These are phyloP conservation scores for Wasmannia auropunctata DNA, from an alignment of 1,140 invertebrate species.

Conservation along the genomic window DNA sequence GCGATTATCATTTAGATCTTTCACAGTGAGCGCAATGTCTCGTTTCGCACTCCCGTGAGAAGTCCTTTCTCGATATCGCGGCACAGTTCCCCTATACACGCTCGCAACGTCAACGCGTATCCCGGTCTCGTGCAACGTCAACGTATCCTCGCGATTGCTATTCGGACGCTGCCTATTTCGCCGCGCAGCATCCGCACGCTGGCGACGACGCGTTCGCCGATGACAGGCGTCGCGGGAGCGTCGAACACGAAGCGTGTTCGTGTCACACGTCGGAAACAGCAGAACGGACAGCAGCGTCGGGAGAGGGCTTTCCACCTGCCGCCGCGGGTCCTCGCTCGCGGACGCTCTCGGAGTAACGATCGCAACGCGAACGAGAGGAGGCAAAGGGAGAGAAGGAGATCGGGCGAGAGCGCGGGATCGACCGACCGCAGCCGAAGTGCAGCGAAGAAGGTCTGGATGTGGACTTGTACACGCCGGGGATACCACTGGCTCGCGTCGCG, in stretches of 20 bases:
- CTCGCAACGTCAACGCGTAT: neutral
- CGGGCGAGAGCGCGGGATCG: slow-evolving; percentile 49
- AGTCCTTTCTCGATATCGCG: neutral
- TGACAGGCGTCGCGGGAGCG: neutral
- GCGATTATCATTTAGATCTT: neutral
- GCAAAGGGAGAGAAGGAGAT: slow-evolving; percentile 20
- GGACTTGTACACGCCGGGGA: neutral
- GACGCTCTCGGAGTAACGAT: slow-evolving; percentile 55
- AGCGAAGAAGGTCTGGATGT: slow-evolving; percentile 42
- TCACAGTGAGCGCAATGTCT: neutral
- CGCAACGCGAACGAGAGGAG: slow-evolving; percentile 37
- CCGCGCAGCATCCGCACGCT: neutral
- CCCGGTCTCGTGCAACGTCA: neutral
- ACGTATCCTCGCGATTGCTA: neutral
- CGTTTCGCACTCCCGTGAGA: neutral
- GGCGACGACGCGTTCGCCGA: neutral
- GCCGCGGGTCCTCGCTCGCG: slow-evolving; percentile 43
- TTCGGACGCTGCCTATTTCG: neutral
- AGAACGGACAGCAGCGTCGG: neutral
- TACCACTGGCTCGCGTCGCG: slow-evolving; percentile 56
- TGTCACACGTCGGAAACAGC: neutral
- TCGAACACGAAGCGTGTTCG: neutral
- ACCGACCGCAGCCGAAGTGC: slow-evolving; percentile 64
- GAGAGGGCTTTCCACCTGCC: slow-evolving; percentile 42
- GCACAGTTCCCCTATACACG: neutral